These are phyloP conservation scores for Pristiophorus japonicus DNA, from an alignment of 2,113 vertebrate species.

Conservation along the genomic window DNA sequence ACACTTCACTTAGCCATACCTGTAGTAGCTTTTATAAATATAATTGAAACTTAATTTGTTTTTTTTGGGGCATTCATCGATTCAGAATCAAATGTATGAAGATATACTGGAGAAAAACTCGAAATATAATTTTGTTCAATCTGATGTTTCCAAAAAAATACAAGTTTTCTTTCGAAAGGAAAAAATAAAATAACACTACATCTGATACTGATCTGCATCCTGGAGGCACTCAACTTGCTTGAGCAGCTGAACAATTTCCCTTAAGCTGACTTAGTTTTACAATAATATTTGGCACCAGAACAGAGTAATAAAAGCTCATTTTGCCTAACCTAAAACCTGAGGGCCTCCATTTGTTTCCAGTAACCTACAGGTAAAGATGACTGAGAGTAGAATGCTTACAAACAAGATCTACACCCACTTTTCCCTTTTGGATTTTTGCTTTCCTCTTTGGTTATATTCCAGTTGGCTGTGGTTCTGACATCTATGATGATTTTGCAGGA, in stretches of 20 bases:
- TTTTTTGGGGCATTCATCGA: not conserved
- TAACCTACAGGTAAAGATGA: not conserved
- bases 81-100: constrained; percentile 40
- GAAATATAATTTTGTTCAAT: not conserved
- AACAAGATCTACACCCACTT: not conserved
- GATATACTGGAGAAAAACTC: constrained; percentile 3
- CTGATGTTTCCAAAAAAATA: not conserved
- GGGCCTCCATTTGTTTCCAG: not conserved
- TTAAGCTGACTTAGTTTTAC: not conserved
- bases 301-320: not conserved
- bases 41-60: not conserved
- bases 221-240: not conserved
- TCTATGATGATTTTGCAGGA: constrained; percentile 60
- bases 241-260: not conserved
- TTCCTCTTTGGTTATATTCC: not conserved
- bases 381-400: not conserved
- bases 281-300: not conserved
- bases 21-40: not conserved
- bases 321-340: not conserved
- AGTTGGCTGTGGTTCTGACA: too few relatives aligned
- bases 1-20: too few relatives aligned
- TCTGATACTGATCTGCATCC: not conserved
- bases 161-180: not conserved
- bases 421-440: not conserved
- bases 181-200: not conserved